A percentile compares a stretch with the other conserved stretches of the same genome.
Evolutionary conservation across 2,888 invertebrate genomes (phyloP).

Genomic region (Epinotia nisella): DNA sequence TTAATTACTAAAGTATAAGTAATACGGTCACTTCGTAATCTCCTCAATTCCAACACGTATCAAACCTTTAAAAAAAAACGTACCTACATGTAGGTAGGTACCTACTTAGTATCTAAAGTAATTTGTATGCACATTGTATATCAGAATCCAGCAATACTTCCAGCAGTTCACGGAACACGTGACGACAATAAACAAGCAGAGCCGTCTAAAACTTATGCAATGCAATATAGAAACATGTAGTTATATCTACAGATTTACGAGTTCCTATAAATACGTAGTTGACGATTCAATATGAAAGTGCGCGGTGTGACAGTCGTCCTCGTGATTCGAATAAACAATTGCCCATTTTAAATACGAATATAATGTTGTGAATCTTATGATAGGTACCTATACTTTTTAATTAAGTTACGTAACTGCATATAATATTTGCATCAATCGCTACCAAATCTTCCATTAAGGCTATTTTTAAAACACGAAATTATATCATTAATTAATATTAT

Average conservation of each 20-base stretch:
- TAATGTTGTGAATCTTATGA: neutral
- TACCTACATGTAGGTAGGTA: no score
- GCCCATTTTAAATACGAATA: neutral
- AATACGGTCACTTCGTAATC: neutral
- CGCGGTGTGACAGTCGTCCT: slow-evolving; percentile 9
- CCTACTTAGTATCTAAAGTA: neutral
- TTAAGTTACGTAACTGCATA: neutral
- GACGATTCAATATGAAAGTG: slow-evolving; percentile 36
- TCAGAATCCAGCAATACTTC: slow-evolving; percentile 15
- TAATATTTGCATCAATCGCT: slow-evolving; percentile 10
- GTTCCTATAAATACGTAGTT: slow-evolving; percentile 37
- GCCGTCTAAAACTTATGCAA: slow-evolving; percentile 36
- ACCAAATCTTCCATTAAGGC: neutral
- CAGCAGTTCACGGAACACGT: slow-evolving; percentile 34
- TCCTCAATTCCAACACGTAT: neutral
- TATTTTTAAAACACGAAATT: slow-evolving; percentile 23
- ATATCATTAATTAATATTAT: slow-evolving; percentile 41
- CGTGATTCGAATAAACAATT: slow-evolving; percentile 20
- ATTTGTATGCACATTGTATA: slow-evolving; percentile 28
- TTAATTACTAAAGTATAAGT: neutral
- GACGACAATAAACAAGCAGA: slow-evolving; percentile 33
- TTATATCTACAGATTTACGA: slow-evolving; percentile 35
- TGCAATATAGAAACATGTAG: slow-evolving; percentile 42
- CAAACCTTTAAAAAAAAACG: no score
- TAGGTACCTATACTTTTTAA: no score